Percentiles rank a stretch among this genome's conserved stretches.
Evolutionary conservation across 2,888 invertebrate genomes (phyloP).

Genomic region (Harpagoxenus sublaevis): DNA sequence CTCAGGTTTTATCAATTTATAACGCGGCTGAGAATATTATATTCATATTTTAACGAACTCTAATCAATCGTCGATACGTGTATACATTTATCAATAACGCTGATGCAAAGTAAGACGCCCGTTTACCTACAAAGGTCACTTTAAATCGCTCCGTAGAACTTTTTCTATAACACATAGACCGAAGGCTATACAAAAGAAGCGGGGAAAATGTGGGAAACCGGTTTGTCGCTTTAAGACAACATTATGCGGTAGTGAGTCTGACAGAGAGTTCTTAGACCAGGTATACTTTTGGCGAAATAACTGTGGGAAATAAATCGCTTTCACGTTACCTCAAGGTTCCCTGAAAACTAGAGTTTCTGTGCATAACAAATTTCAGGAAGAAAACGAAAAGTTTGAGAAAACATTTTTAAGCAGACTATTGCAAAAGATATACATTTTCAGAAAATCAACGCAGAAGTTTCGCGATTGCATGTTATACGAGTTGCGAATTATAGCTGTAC

Average conservation of each 20-base stretch:
- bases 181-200: constrained; percentile 9
- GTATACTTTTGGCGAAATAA: constrained; percentile 33
- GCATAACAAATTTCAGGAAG: background rate
- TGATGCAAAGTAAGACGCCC: background rate
- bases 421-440: background rate
- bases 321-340: background rate
- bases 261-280: constrained; percentile 28
- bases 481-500: background rate
- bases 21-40: background rate
- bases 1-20: background rate
- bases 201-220: constrained; percentile 41
- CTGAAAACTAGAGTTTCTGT: background rate
- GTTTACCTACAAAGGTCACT: constrained; percentile 14
- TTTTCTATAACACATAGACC: constrained; percentile 3
- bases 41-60: constrained; percentile 8
- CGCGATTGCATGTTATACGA: background rate
- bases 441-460: background rate
- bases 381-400: background rate
- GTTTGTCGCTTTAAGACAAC: constrained; percentile 43
- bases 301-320: constrained; percentile 3
- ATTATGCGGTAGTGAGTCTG: constrained; percentile 26
- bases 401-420: background rate
- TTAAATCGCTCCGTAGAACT: background rate
- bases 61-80: background rate
- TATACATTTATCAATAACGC: background rate